A percentile compares a stretch with the other conserved stretches of the same genome.
These are phyloP conservation scores for Silvanus unidentatus DNA, from an alignment of 2,888 invertebrate genomes.

Conservation along the genomic window DNA sequence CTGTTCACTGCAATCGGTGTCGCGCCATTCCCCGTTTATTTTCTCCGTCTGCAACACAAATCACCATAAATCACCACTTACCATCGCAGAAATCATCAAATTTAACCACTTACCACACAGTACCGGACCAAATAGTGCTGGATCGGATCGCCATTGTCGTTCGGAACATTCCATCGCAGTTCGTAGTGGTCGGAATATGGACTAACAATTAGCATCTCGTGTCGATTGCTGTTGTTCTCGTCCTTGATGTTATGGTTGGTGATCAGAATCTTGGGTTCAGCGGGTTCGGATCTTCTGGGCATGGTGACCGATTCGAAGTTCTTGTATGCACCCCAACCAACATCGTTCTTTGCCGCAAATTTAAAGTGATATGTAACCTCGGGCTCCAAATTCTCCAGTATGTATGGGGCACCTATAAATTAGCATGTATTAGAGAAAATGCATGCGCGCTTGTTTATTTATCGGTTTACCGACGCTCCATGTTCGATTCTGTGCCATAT, in stretches of 20 bases:
- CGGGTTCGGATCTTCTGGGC: slow-evolving; percentile 72
- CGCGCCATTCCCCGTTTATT: slow-evolving; percentile 62
- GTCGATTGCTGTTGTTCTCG: slow-evolving; percentile 43
- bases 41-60: slow-evolving; percentile 55
- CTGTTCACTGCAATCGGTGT: slow-evolving; percentile 52
- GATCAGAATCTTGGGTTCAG: slow-evolving; percentile 60
- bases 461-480: slow-evolving; percentile 61
- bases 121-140: slow-evolving; percentile 74
- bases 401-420: slow-evolving; percentile 63
- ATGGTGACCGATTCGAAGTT: slow-evolving; percentile 53
- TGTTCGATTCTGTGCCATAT: slow-evolving; percentile 61
- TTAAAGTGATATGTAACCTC: slow-evolving; percentile 74
- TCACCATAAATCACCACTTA: slow-evolving; percentile 3
- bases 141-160: slow-evolving; percentile 86
- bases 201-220: slow-evolving; percentile 51
- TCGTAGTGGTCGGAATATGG: slow-evolving; percentile 74
- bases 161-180: slow-evolving; percentile 77
- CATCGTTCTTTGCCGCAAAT: slow-evolving; percentile 79
- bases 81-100: not conserved
- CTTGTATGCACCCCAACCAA: slow-evolving; percentile 69
- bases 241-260: slow-evolving; percentile 38
- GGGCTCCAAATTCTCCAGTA: slow-evolving; percentile 72
- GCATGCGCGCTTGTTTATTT: slow-evolving; percentile 7
- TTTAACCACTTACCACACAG: slow-evolving; percentile 62
- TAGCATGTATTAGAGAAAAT: not conserved